A percentile compares a stretch with the other conserved stretches of the same genome.
Conservation (phyloP, 2,888 invertebrate genomes). For the Itoplectis maculator region DNA sequence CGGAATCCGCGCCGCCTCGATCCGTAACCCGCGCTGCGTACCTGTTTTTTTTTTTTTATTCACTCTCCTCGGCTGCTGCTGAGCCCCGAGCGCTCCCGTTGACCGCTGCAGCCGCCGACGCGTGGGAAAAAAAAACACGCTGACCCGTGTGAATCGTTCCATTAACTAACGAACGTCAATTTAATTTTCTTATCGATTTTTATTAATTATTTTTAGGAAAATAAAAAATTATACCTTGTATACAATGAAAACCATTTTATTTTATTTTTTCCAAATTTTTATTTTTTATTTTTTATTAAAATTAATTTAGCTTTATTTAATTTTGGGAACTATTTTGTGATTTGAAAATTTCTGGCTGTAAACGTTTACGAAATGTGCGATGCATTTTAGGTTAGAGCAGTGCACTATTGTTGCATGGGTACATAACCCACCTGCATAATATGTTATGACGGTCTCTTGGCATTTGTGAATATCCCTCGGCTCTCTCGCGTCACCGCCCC, state of each 20-base stretch:
- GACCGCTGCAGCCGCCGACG: constrained; percentile 8
- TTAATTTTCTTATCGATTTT: too few relatives aligned
- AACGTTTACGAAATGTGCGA: neutral
- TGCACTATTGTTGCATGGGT: constrained; percentile 50
- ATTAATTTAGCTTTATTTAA: too few relatives aligned
- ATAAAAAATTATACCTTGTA: too few relatives aligned
- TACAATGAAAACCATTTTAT: too few relatives aligned
- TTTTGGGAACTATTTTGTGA: too few relatives aligned
- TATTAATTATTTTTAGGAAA: too few relatives aligned
- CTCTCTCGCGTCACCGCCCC: constrained; percentile 33
- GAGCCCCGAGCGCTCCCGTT: neutral
- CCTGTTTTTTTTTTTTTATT: constrained; percentile 51
- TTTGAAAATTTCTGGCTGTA: neutral
- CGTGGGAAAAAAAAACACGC: constrained; percentile 20
- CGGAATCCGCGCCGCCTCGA: constrained; percentile 36
- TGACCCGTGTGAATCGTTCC: too few relatives aligned
- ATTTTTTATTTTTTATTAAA: too few relatives aligned
- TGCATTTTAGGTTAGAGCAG: neutral
- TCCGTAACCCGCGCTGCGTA: constrained; percentile 24
- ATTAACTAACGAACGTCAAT: too few relatives aligned
- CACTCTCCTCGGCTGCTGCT: constrained; percentile 25
- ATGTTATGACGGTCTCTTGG: constrained; percentile 55
- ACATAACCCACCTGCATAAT: too few relatives aligned
- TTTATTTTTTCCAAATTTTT: too few relatives aligned
- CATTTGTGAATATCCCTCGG: constrained; percentile 48